phyloP scores from a whole-genome alignment of 2,797 vertebrate species.

The Huso huso region DNA sequence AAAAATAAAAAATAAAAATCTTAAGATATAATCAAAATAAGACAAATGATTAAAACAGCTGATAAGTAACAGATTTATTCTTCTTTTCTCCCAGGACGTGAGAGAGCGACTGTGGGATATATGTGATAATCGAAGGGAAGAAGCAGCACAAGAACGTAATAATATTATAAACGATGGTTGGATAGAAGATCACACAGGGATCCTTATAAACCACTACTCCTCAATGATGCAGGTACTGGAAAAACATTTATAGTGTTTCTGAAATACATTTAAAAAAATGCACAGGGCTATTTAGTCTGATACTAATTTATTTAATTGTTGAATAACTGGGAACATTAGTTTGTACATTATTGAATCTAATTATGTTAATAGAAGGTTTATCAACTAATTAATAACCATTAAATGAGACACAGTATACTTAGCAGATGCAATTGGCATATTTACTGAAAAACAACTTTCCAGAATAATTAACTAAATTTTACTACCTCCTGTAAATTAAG shows the following conservation, averaged over 20 bases:
- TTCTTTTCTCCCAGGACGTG: constrained; percentile 59
- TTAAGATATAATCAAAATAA: no score
- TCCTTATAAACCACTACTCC: constrained; percentile 73
- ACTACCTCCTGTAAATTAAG: no score
- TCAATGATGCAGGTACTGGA: constrained; percentile 72
- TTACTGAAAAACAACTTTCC: no score
- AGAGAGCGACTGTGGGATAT: constrained; percentile 77
- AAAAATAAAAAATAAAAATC: no score
- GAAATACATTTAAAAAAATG: no score
- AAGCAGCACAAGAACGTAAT: constrained; percentile 61
- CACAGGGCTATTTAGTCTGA: not conserved
- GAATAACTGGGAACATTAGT: no score
- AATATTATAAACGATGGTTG: constrained; percentile 62
- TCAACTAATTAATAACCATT: not conserved
- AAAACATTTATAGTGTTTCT: no score
- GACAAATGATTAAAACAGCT: no score
- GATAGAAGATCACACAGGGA: constrained; percentile 55
- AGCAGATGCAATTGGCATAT: no score
- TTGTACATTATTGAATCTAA: no score
- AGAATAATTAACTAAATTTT: no score
- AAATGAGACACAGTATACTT: not conserved
- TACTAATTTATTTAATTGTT: not conserved
- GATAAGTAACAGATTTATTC: no score
- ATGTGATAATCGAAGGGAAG: constrained; percentile 65
- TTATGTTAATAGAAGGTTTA: not conserved